A percentile compares a stretch with the other conserved stretches of the same genome.
Evolutionary conservation across 2,888 invertebrate species (phyloP).

Genomic region (Eilema depressum): DNA sequence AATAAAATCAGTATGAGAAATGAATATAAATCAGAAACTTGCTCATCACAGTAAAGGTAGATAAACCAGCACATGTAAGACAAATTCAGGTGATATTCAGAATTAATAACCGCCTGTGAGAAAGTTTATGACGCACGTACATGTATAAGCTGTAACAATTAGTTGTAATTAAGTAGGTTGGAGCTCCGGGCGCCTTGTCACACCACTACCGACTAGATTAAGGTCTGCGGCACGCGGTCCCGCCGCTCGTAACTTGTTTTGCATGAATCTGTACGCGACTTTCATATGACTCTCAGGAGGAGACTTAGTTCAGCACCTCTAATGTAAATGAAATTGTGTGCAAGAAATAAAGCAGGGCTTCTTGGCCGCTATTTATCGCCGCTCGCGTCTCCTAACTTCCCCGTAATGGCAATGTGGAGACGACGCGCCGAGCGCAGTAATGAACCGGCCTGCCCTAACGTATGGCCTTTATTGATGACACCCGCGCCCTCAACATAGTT

Average conservation of each 20-base stretch:
- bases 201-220: conserved; percentile 78
- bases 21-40: conserved; percentile 43
- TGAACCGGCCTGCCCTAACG: conserved; percentile 81
- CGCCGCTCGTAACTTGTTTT: conserved; percentile 81
- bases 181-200: conserved; percentile 70
- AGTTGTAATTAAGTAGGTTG: conserved; percentile 83
- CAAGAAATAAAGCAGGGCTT: conserved; percentile 83
- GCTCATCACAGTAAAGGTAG: conserved; percentile 36
- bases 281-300: conserved; percentile 80
- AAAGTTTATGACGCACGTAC: conserved; percentile 79
- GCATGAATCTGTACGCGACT: conserved; percentile 83
- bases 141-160: conserved; percentile 81
- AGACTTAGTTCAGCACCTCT: conserved; percentile 79
- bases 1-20: conserved; percentile 34
- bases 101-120: conserved; percentile 72
- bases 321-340: conserved; percentile 86
- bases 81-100: conserved; percentile 67
- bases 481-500: conserved; percentile 68
- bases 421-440: conserved; percentile 74
- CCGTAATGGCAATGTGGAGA: conserved; percentile 82
- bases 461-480: conserved; percentile 84
- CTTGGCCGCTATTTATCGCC: conserved; percentile 83
- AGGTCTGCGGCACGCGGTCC: conserved; percentile 74
- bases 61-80: conserved; percentile 54
- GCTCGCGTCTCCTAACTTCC: conserved; percentile 82